Conservation (phyloP, 1,140 invertebrate genomes). For the Trissolcus basalis region DNA sequence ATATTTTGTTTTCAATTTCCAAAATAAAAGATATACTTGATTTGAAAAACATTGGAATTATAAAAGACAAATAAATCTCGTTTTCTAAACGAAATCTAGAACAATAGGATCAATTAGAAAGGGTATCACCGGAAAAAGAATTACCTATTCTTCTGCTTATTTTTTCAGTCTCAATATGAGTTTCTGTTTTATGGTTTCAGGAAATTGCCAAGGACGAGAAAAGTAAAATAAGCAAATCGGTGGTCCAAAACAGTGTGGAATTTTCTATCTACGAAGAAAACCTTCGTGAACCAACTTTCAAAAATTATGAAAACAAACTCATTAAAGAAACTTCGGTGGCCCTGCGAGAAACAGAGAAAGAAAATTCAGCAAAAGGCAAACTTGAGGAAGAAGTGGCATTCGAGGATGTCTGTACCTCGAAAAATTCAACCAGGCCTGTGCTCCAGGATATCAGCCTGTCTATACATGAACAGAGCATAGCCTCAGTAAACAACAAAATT, state of each 20-base stretch:
- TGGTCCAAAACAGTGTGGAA: constrained; percentile 62
- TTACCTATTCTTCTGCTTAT: too few relatives aligned
- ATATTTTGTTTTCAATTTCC: too few relatives aligned
- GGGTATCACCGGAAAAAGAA: too few relatives aligned
- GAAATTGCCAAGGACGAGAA: constrained; percentile 74
- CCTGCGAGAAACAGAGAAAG: constrained; percentile 66
- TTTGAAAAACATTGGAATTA: too few relatives aligned
- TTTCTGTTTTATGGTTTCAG: constrained; percentile 43
- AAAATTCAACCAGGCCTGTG: constrained; percentile 45
- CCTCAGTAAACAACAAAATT: constrained; percentile 53
- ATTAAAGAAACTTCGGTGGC: constrained; percentile 74
- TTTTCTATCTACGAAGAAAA: constrained; percentile 78
- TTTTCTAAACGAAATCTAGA: too few relatives aligned
- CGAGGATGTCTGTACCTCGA: constrained; percentile 20
- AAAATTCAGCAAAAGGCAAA: constrained; percentile 10
- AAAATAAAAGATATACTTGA: too few relatives aligned
- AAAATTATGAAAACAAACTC: constrained; percentile 83
- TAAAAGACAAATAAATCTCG: too few relatives aligned
- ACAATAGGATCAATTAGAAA: too few relatives aligned
- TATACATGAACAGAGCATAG: constrained; percentile 13
- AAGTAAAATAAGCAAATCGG: constrained; percentile 65
- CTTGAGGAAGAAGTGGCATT: too few relatives aligned
- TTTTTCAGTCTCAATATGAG: too few relatives aligned
- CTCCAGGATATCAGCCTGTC: constrained; percentile 52
- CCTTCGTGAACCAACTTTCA: constrained; percentile 76